Evolutionary conservation across 2,113 vertebrate genomes (phyloP).

Genomic region (Trochalopteron elliotii): DNA sequence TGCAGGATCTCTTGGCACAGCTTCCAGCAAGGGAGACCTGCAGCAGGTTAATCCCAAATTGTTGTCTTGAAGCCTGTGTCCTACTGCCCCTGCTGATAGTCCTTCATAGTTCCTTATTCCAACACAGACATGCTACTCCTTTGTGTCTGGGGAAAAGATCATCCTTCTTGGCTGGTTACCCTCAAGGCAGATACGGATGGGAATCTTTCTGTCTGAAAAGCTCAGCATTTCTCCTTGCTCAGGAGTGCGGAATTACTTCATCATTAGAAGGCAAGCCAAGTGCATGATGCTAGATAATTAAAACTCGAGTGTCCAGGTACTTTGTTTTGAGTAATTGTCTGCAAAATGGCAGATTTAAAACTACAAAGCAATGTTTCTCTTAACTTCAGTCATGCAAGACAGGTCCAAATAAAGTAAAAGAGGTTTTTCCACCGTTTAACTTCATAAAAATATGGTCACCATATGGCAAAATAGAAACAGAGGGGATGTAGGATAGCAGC

Average conservation of each 20-base stretch:
- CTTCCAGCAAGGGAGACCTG: background rate
- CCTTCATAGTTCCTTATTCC: background rate
- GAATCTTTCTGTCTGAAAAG: background rate
- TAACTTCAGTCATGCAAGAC: background rate
- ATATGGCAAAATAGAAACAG: background rate
- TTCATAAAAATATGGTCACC: background rate
- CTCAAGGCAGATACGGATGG: background rate
- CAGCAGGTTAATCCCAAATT: background rate
- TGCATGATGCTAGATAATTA: background rate
- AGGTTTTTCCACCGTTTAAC: background rate
- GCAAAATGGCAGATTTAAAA: background rate
- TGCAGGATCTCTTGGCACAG: background rate
- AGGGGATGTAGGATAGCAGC: background rate
- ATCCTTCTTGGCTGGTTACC: background rate
- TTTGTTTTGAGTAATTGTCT: background rate
- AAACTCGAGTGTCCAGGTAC: background rate
- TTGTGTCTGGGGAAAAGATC: background rate
- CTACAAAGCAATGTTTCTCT: background rate
- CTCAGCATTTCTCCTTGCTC: background rate
- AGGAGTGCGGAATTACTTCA: background rate
- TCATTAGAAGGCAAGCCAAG: background rate
- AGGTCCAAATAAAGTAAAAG: background rate
- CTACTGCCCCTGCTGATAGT: background rate
- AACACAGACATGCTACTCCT: background rate
- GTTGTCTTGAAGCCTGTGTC: background rate